A percentile compares a stretch with the other conserved stretches of the same genome.
Conservation (phyloP, 2,888 invertebrate species). For the Leptopilina drosophilae region DNA sequence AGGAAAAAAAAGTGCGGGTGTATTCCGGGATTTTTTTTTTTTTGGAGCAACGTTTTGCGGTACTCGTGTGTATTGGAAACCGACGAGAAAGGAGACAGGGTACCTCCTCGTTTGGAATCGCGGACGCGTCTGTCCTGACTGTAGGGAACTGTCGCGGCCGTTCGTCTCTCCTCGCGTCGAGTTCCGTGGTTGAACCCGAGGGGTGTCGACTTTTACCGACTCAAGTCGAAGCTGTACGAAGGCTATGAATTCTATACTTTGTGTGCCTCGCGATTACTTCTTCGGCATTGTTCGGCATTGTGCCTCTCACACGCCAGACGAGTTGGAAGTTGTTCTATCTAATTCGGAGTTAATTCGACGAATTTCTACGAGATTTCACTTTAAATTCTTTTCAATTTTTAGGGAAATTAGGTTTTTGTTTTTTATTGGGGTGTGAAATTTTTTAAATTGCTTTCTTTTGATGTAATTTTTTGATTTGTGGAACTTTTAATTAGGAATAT, state of each 20-base stretch:
- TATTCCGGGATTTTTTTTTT: not conserved
- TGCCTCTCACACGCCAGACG: slow-evolving; percentile 36
- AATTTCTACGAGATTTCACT: slow-evolving; percentile 1
- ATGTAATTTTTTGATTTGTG: too few relatives aligned
- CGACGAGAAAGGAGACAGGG: slow-evolving; percentile 47
- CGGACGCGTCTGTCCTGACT: slow-evolving; percentile 74
- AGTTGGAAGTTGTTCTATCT: slow-evolving; percentile 10
- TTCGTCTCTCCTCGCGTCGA: slow-evolving; percentile 66
- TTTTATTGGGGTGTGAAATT: not conserved
- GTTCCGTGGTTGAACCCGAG: slow-evolving; percentile 51
- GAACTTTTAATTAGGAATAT: too few relatives aligned
- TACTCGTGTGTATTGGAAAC: slow-evolving; percentile 15
- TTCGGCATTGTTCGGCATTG: slow-evolving; percentile 37
- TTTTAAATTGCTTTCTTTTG: not conserved
- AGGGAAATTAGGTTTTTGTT: not conserved
- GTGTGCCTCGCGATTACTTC: slow-evolving; percentile 45
- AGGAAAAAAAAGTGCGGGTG: not conserved
- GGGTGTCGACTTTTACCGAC: slow-evolving; percentile 65
- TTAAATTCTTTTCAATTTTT: not conserved
- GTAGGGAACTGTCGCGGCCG: slow-evolving; percentile 66
- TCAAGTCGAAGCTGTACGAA: slow-evolving; percentile 60
- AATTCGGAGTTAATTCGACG: not conserved
- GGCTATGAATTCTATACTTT: slow-evolving; percentile 52
- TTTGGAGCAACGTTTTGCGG: not conserved
- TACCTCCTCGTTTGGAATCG: slow-evolving; percentile 68